Evolutionary conservation across 2,113 vertebrate species (phyloP).

Genomic region (Psilopogon haemacephalus): DNA sequence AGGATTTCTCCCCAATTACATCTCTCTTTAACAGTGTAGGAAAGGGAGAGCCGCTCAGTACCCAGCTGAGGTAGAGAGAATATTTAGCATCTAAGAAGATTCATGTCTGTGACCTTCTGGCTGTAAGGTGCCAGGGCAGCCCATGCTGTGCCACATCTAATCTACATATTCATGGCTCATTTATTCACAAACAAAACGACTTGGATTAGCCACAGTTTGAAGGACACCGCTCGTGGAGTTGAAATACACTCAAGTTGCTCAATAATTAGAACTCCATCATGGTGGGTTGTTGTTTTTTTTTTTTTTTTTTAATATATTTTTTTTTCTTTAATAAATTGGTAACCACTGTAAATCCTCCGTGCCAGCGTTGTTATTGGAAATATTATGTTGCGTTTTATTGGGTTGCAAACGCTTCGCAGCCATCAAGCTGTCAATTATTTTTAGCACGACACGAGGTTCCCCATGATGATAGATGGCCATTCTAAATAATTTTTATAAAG

Average conservation of each 20-base stretch:
- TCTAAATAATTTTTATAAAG: constrained; percentile 68
- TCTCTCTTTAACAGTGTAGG: background rate
- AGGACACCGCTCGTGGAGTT: constrained; percentile 24
- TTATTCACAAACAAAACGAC: constrained; percentile 41
- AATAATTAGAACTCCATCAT: constrained; percentile 21
- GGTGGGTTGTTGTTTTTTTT: constrained; percentile 3
- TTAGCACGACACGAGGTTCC: constrained; percentile 46
- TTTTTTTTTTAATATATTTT: background rate
- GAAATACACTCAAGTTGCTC: constrained; percentile 12
- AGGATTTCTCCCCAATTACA: constrained; percentile 33
- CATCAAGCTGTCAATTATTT: constrained; percentile 65
- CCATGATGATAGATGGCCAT: constrained; percentile 51
- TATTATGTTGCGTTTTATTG: constrained; percentile 39
- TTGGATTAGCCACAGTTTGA: constrained; percentile 52
- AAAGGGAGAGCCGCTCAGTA: background rate
- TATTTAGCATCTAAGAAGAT: constrained; percentile 44
- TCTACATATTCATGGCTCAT: constrained; percentile 65
- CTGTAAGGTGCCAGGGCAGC: constrained; percentile 49
- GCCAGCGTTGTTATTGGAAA: constrained; percentile 48
- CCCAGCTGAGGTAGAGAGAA: background rate
- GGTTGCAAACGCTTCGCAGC: constrained; percentile 51
- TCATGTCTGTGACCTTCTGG: constrained; percentile 50
- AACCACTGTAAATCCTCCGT: background rate
- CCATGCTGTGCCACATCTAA: constrained; percentile 36
- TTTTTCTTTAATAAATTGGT: background rate